Conservation (phyloP, 2,797 vertebrate genomes). For the Dendrocincla fuliginosa region DNA sequence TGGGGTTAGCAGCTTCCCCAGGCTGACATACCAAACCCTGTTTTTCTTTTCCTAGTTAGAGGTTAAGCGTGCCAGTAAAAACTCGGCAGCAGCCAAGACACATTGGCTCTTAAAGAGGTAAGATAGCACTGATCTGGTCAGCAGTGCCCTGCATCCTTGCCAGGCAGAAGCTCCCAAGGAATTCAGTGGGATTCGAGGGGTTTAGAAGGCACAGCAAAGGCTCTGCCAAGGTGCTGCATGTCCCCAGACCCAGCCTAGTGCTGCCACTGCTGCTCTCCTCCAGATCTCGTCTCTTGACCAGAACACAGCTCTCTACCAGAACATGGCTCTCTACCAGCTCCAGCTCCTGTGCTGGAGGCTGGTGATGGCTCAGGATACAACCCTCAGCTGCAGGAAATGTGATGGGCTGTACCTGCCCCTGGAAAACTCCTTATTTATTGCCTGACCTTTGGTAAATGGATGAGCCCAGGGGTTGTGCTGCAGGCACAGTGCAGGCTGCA, state of each 20-base stretch:
- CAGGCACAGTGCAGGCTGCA: background rate
- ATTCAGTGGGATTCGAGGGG: background rate
- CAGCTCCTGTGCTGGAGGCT: background rate
- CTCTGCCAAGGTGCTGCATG: background rate
- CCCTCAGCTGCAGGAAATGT: background rate
- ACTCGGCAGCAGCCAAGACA: background rate
- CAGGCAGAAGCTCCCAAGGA: background rate
- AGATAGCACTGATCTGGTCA: background rate
- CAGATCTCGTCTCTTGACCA: background rate
- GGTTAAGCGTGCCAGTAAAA: background rate
- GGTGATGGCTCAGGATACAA: fast-evolving
- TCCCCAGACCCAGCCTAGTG: fast-evolving
- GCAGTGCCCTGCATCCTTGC: background rate
- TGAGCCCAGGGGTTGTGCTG: background rate
- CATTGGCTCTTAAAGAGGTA: background rate
- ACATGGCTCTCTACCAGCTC: fast-evolving
- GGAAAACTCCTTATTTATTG: background rate
- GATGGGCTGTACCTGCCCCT: background rate
- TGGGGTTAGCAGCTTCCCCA: background rate
- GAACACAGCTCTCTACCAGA: background rate
- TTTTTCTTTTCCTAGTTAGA: background rate
- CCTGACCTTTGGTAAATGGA: background rate
- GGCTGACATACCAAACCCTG: background rate
- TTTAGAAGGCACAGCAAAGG: background rate
- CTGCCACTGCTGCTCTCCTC: background rate